These are phyloP conservation scores for Callosobruchus maculatus DNA, from an alignment of 2,888 invertebrate genomes.

Conservation along the genomic window DNA sequence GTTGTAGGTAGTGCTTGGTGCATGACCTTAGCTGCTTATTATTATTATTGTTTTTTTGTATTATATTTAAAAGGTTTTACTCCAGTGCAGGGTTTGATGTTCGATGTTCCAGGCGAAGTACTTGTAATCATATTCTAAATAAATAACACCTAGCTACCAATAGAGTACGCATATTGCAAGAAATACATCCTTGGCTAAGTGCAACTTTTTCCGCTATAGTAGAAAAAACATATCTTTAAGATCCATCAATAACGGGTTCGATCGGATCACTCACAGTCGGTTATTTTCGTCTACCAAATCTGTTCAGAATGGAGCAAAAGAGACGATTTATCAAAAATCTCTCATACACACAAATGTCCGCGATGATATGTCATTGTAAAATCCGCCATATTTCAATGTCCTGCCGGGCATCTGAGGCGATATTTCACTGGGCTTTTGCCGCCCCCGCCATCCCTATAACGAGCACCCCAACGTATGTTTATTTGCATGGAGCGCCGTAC, in stretches of 20 bases:
- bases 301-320: conserved; percentile 1
- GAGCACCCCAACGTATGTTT: conserved; percentile 43
- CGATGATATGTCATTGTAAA: conserved; percentile 51
- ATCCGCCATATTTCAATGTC: conserved; percentile 49
- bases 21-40: too few relatives aligned
- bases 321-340: conserved; percentile 48
- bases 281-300: background rate
- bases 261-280: background rate
- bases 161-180: too few relatives aligned
- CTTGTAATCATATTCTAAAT: too few relatives aligned
- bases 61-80: too few relatives aligned
- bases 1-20: too few relatives aligned
- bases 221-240: background rate
- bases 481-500: conserved; percentile 41
- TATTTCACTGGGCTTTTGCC: conserved; percentile 44
- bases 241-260: background rate
- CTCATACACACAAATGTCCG: conserved; percentile 45
- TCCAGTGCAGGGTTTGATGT: too few relatives aligned
- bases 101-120: too few relatives aligned
- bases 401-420: conserved; percentile 43
- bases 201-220: too few relatives aligned
- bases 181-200: too few relatives aligned
- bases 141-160: too few relatives aligned
- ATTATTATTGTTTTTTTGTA: too few relatives aligned
- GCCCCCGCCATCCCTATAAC: conserved; percentile 25